Evolutionary conservation across 2,113 vertebrate genomes (phyloP), one percentile per base, ranked within the genome.

Genomic region (Oreochromis niloticus): DNA sequence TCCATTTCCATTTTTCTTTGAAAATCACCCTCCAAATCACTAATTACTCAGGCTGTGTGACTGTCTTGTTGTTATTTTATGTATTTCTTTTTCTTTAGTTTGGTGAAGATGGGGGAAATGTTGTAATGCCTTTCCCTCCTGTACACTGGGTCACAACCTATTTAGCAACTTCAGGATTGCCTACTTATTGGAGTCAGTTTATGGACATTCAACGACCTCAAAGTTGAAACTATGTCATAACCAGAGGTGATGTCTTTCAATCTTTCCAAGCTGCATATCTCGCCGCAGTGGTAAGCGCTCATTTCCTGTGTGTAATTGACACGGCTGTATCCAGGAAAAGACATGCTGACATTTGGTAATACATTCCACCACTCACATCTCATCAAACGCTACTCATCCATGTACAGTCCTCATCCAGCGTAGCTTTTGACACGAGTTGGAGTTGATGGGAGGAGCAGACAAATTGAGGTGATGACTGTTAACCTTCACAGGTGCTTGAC

Each of bases 401-500:
- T 86, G 79, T 85, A 73, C 78, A 30, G 56, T 71, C 54, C 24
- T 88, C 78, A 10, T 83, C 82, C 57, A 57, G 7, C 30, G 12
- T 34, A 54, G 85, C 92, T 88, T 90, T 84, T 92, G 92, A 93
- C 90, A 90, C 2, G 27, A 87, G 73, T 27, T 86, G 82, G 83
- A 82, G 83, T 82, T 83, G 87, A 93, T 68, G 16, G 89, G 84
- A 59, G 85, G 73, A 80, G 71, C 85, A 52, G 88, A 90, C 90
- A 92, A 84, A 94, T 90, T 90, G 89, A 94, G 92, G 94, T 86
- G 85, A 87, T 71, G 90, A 86, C 85, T 79, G 79, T 84, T 93
- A 89, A 94, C 93, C 91, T 93, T 94, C 92, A 85, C 81, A 90
- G 87, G 56, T 80, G 82, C 78, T 81, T 86, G 89, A 85, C 79